Conservation (phyloP, 2,797 vertebrate species). For the Dermochelys coriacea region DNA sequence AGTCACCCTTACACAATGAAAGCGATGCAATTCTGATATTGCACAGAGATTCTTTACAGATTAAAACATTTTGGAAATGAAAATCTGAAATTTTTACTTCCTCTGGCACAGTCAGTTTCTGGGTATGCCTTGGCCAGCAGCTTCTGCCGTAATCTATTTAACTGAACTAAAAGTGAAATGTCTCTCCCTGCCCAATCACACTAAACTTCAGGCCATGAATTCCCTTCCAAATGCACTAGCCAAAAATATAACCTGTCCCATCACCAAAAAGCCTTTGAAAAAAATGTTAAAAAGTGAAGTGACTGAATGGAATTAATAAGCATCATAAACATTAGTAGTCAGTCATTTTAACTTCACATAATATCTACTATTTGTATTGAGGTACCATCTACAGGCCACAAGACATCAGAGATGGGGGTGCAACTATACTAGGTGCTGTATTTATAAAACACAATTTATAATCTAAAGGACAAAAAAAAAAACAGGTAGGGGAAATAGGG, state of each 20-base stretch:
- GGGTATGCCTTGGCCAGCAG: neutral
- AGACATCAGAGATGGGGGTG: neutral
- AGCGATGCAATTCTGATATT: neutral
- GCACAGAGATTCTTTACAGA: neutral
- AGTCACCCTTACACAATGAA: neutral
- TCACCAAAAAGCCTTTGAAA: neutral
- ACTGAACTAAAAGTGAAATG: neutral
- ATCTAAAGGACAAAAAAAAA: neutral
- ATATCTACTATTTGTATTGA: neutral
- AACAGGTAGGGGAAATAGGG: neutral
- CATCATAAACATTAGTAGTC: neutral
- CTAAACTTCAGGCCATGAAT: neutral
- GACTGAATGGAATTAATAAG: neutral
- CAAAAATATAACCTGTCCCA: neutral
- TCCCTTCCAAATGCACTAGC: neutral
- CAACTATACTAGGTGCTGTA: neutral
- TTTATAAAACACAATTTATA: neutral
- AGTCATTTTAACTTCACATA: neutral
- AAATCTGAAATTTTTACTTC: neutral
- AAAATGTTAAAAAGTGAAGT: neutral
- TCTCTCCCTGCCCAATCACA: neutral
- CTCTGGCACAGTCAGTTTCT: neutral
- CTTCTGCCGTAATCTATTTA: neutral
- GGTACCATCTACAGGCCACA: neutral
- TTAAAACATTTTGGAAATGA: neutral